phyloP scores from a whole-genome alignment of 2,888 invertebrate genomes.

The Periphyllus acericola region DNA sequence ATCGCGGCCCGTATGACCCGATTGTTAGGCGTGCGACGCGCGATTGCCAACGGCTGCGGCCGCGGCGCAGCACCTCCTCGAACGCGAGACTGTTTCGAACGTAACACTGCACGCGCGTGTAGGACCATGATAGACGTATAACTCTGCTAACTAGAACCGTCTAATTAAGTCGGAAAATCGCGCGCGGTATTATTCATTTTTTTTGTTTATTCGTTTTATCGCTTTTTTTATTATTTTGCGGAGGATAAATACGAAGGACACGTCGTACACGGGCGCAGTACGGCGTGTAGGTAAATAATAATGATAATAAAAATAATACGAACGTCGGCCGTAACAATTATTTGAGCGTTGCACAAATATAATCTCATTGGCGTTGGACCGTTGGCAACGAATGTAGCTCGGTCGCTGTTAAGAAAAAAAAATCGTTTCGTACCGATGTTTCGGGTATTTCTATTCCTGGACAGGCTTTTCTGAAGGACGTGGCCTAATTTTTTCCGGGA shows the following conservation, averaged over 20 bases:
- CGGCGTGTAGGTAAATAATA: neutral
- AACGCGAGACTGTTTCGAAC: neutral
- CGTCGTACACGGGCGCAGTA: neutral
- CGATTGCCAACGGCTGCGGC: neutral
- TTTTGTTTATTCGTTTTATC: neutral
- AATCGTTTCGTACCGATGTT: conserved; percentile 31
- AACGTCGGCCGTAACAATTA: neutral
- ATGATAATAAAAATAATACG: conserved; percentile 11
- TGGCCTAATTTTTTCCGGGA: conserved; percentile 43
- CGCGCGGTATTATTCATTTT: too few relatives aligned
- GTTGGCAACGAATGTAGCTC: neutral
- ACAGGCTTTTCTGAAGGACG: conserved; percentile 50
- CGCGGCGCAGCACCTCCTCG: neutral
- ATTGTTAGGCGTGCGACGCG: neutral
- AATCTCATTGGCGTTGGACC: conserved; percentile 6
- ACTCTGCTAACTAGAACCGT: too few relatives aligned
- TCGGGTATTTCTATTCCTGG: conserved; percentile 56
- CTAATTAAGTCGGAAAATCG: neutral
- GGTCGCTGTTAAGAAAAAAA: conserved; percentile 17
- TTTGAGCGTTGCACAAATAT: conserved; percentile 30
- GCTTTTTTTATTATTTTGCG: too few relatives aligned
- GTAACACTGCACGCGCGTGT: too few relatives aligned
- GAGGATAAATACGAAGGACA: neutral
- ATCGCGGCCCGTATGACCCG: conserved; percentile 21
- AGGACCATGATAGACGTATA: too few relatives aligned